Base-by-base conservation (phyloP, 1,140 invertebrate species). In the Magallana ariakensis region DNA sequence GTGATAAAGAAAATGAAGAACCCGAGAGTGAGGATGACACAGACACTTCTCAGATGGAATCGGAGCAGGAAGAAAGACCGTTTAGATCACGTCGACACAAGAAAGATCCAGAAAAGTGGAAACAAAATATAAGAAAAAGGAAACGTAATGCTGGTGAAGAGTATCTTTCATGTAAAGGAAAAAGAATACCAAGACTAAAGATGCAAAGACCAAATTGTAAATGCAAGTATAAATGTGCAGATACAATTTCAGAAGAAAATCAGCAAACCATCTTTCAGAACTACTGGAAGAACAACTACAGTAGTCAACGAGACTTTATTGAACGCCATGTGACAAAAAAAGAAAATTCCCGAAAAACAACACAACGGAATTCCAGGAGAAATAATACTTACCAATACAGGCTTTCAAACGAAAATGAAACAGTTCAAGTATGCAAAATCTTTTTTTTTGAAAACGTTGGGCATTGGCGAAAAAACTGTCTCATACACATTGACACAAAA, bases 61-160 rank as follows among this genome's bases (percentile, higher is more conserved):
- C 56, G n/a, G n/a, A n/a, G 7, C 7, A 57, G 8, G 26, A n/a
- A 70, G 66, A 7, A n/a, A n/a, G n/a, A 7, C 8, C 66, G 66
- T n/a, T 19, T 7, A 60, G 26, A 70, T 70, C 66, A 19, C 8
- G 66, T 9, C 66, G 66, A 7, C 16, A 6, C 8, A 8, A 70
- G 16, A 70, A n/a, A 70, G n/a, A 70, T 26, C 66, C 66, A 70
- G 66, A 70, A 26, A 7, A 9, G n/a, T 85, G 62, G 84, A 54
- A 54, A 26, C 22, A 85, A 85, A 84, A 54, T 16, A 70, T 85
- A 5, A 13, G 84, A 33, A 62, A 85, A 5, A 13, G 84, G n/a
- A 62, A 85, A 33, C 15, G 84, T 54, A 57, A 85, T 22, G 26
- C 58, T 6, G 62, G 84, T 4, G 60, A 85, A 55, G 84, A 85